Evolutionary conservation across 1,140 invertebrate genomes (phyloP), one percentile per base, ranked within the genome.

Genomic region (Oryctes rhinoceros): DNA sequence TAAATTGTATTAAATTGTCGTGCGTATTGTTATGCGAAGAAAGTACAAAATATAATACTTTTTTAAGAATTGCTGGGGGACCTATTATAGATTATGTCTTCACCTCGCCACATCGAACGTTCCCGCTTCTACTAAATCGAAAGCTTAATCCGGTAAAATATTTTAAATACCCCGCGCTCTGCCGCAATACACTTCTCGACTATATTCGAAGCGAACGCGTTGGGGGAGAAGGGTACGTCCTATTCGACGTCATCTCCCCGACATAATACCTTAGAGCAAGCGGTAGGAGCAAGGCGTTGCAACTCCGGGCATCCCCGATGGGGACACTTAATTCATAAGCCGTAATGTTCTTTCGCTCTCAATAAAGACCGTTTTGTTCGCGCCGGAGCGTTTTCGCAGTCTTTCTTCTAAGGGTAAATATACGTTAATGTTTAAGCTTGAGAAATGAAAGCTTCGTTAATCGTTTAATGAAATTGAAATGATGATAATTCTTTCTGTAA

Each of bases 241-340:
- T 5, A 13, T 18, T 18, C 18, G 0, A 35, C 65, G 13, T 67
- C 35, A 67, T 67, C 20, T 10, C 65, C 4, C 65, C 49, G 18
- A 18, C 30, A 11, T 67, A 67, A 67, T 67, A 67, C 65, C 65
- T 18, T 9, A 67, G 35, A 67, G 65, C 7, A 30, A 35, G 65
- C 7, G 65, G 20, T 11, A 2, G 30, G 13, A 24, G 18, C 65
- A 67, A 24, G 18, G 18, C 30, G 65, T 18, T 67, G 6, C 65
- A 67, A 24, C 65, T 18, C 65, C n/a, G 1, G 20, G 13, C n/a
- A 30, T 67, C 30, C 65, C 65, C 65, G 30, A 24, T 18, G 20
- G 65, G 65, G 65, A 67, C 65, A 67, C 18, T 67, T 67, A 67
- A 67, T 67, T 67, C 65, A 67, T 67, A 67, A 67, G 65, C 65